These are phyloP conservation scores for Halichoerus grypus DNA, from an alignment of 2,113 vertebrate genomes.

Conservation along the genomic window DNA sequence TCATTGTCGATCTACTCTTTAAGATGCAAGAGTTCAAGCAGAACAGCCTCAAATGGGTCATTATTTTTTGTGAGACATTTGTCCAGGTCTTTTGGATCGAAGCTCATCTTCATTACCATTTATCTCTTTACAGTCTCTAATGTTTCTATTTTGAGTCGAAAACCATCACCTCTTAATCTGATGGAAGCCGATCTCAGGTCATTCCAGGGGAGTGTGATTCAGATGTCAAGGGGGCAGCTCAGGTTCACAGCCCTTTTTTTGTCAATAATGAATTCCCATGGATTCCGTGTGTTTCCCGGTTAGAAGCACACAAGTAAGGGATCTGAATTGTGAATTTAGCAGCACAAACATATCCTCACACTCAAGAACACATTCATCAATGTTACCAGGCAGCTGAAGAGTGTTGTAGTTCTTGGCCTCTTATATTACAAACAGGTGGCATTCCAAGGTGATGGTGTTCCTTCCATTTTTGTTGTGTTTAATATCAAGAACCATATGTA, in stretches of 20 bases:
- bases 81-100: background rate
- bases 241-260: background rate
- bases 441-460: background rate
- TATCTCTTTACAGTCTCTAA: background rate
- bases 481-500: background rate
- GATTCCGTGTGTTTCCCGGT: background rate
- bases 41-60: background rate
- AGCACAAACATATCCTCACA: background rate
- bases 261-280: background rate
- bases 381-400: background rate
- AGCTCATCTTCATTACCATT: background rate
- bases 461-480: background rate
- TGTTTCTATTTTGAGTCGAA: background rate
- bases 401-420: background rate
- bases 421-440: background rate
- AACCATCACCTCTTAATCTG: background rate
- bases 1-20: background rate
- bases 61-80: background rate
- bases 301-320: conserved; percentile 37
- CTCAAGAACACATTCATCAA: background rate
- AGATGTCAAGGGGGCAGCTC: background rate
- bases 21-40: background rate
- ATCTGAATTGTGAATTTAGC: background rate
- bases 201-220: background rate
- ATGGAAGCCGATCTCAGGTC: background rate